Base-by-base conservation (phyloP, 2,113 vertebrate species). In the Melanostigma gelatinosum region DNA sequence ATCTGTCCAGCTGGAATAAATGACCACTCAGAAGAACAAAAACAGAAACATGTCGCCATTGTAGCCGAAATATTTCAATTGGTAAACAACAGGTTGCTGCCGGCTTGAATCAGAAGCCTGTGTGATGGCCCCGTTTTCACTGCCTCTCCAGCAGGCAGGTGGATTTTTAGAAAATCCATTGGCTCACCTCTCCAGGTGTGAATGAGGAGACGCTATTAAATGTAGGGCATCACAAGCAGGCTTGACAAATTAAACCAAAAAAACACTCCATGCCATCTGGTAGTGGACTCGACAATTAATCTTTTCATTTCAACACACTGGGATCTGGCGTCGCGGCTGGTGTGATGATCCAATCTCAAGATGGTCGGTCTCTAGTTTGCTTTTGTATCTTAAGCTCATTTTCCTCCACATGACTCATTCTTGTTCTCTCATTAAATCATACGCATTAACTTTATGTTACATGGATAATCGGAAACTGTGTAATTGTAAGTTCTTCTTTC, bases 61-160 rank as follows among this genome's bases (percentile, higher is more conserved):
- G 32, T 46, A 73, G 62, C 29, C 1, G 57, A 42, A 27, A 54
- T 24, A 48, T 48, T 62, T 72, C 4, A 22, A 67, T 29, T n/a
- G 10, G 29, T 58, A 70, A 62, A 85, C 69, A 78, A 80, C 75
- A 83, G 58, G 75, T 71, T 48, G 72, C 66, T 57, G 77, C 62
- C 73, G 60, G 72, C 58, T 54, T 20, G 5, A 54, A 77, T 65
- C 50, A 65, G 50, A 63, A 42, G 58, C 54, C 64, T 60, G 44
- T 3, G 22, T 8, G 58, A 64, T 54, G 84, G 29, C 60, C 81
- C 58, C 16, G 1, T 82, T 68, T 5, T 77, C 55, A 66, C 24
- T 5, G 22, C 42, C 57, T 52, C 63, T 58, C 29, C 69, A n/a
- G 67, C 55, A 75, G 29, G 34, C 34, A 66, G 64, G 40, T 78